Evolutionary conservation across 1,140 invertebrate species (phyloP).

Genomic region (Lerema accius): DNA sequence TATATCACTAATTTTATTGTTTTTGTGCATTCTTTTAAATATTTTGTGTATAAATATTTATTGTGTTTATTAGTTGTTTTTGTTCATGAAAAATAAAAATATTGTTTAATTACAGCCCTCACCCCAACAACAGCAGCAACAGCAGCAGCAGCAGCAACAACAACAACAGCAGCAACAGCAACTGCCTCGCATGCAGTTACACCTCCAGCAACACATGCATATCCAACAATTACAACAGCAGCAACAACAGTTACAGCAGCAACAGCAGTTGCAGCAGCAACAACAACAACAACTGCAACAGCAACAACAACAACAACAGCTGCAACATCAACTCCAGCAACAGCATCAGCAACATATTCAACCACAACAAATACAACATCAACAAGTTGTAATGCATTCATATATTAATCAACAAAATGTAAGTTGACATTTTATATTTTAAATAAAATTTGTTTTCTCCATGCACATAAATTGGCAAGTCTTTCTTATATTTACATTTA

Average conservation of each 20-base stretch:
- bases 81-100: too few species aligned
- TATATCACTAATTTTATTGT: too few species aligned
- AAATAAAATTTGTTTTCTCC: too few species aligned
- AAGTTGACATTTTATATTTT: slow-evolving; percentile 38
- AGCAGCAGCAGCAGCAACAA: slow-evolving; percentile 51
- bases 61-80: too few species aligned
- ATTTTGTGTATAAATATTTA: too few species aligned
- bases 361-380: slow-evolving; percentile 65
- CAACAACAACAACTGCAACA: slow-evolving; percentile 68
- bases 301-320: slow-evolving; percentile 52
- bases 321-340: slow-evolving; percentile 52
- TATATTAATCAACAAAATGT: slow-evolving; percentile 71
- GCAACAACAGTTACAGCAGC: slow-evolving; percentile 66
- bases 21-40: too few species aligned
- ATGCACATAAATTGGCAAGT: too few species aligned
- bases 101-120: slow-evolving; percentile 48
- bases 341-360: slow-evolving; percentile 57
- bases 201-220: slow-evolving; percentile 33
- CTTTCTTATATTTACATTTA: too few species aligned
- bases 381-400: slow-evolving; percentile 75
- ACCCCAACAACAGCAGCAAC: slow-evolving; percentile 57
- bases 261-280: too few species aligned
- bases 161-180: slow-evolving; percentile 52
- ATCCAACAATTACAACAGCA: slow-evolving; percentile 59
- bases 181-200: slow-evolving; percentile 13